Conservation (phyloP, 2,113 vertebrate genomes). For the Saccopteryx leptura region DNA sequence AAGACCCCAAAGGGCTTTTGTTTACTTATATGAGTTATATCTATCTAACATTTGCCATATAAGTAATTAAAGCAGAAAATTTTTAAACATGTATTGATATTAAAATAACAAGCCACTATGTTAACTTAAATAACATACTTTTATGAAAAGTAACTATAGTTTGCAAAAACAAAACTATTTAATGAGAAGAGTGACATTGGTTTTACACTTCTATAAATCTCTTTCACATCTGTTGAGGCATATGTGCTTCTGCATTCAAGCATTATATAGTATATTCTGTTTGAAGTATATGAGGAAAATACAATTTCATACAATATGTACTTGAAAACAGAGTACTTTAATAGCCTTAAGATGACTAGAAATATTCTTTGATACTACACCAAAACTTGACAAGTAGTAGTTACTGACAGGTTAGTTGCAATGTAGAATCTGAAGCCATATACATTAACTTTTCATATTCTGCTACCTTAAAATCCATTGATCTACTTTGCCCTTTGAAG, state of each 20-base stretch:
- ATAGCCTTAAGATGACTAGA: not conserved
- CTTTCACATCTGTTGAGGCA: not conserved
- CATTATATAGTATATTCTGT: not conserved
- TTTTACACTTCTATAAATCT: not conserved
- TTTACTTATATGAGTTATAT: not conserved
- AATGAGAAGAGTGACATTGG: not conserved
- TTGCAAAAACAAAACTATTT: slow-evolving; percentile 15
- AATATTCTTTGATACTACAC: not conserved
- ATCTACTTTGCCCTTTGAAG: not conserved
- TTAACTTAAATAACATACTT: slow-evolving; percentile 12
- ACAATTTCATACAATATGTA: not conserved
- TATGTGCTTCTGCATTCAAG: not conserved
- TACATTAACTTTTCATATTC: not conserved
- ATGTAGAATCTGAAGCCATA: not conserved
- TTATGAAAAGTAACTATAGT: slow-evolving; percentile 12
- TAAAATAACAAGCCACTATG: not conserved
- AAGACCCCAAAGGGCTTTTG: not conserved
- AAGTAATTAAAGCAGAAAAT: slow-evolving; percentile 23
- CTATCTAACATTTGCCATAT: not conserved
- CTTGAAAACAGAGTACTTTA: not conserved
- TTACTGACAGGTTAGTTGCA: not conserved
- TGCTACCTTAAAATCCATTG: slow-evolving; percentile 1
- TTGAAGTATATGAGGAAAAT: not conserved
- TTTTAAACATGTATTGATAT: not conserved
- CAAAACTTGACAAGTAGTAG: not conserved